These are phyloP conservation scores for Bothrops jararaca DNA, from an alignment of 2,113 vertebrate species.

Conservation along the genomic window DNA sequence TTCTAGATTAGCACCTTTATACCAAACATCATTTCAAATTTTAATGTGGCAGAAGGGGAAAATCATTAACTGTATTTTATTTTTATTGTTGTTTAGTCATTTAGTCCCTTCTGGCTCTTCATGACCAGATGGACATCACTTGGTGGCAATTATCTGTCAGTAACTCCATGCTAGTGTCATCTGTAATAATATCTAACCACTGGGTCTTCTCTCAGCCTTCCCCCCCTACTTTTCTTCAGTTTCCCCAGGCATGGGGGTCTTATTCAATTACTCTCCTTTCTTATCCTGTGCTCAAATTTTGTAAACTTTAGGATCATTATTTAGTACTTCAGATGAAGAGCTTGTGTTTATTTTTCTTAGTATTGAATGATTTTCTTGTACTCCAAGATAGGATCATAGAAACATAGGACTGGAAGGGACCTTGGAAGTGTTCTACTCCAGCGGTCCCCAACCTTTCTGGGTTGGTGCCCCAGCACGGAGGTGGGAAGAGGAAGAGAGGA, in stretches of 20 bases:
- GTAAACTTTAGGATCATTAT: neutral
- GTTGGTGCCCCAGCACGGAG: neutral
- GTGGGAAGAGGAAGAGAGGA: neutral
- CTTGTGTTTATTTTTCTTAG: neutral
- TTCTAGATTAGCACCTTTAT: neutral
- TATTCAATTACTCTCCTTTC: neutral
- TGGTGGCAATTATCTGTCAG: neutral
- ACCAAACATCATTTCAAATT: neutral
- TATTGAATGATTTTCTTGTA: neutral
- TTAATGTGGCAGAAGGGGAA: neutral
- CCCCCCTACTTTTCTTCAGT: neutral
- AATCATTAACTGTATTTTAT: neutral
- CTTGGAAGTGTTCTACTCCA: neutral
- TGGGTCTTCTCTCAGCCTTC: neutral
- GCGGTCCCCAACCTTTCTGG: neutral
- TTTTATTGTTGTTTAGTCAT: neutral
- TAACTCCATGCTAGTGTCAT: neutral
- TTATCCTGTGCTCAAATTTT: neutral
- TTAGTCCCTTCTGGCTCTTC: neutral
- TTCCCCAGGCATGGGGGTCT: neutral
- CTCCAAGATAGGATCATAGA: neutral
- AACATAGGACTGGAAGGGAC: neutral
- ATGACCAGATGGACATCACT: neutral
- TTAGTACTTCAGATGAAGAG: neutral
- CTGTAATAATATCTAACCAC: neutral